Conservation (phyloP, 1,140 invertebrate genomes). For the Bombus haemorrhoidalis region DNA sequence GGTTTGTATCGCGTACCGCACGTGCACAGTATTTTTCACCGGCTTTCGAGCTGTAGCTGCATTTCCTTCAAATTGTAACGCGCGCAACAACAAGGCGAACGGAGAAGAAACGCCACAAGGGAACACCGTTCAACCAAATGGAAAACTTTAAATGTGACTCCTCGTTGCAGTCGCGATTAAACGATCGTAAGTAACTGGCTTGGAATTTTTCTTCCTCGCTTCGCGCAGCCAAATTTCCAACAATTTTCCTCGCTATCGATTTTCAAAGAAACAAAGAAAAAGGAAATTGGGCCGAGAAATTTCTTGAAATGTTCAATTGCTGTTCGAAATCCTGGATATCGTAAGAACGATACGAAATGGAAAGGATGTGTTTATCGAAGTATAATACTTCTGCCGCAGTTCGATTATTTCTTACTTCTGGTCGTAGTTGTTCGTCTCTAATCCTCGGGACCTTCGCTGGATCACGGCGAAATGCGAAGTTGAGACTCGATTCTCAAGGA, state of each 20-base stretch:
- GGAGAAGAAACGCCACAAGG: neutral
- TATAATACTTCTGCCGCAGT: neutral
- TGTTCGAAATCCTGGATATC: too few species aligned
- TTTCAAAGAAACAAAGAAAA: too few species aligned
- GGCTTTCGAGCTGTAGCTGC: neutral
- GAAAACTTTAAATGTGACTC: neutral
- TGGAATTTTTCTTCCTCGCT: neutral
- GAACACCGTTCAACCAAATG: neutral
- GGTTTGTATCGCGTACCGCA: neutral
- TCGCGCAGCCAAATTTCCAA: too few species aligned
- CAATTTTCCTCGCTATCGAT: neutral
- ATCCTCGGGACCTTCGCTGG: neutral
- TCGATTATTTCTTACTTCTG: neutral
- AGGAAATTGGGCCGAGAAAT: too few species aligned
- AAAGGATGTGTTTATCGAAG: too few species aligned
- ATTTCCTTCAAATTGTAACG: neutral
- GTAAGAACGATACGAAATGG: too few species aligned
- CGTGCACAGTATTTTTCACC: conserved; percentile 29
- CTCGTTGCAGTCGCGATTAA: neutral
- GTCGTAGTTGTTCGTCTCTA: neutral
- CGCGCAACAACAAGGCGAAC: neutral
- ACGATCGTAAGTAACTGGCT: neutral
- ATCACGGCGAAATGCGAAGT: conserved; percentile 3
- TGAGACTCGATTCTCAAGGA: neutral
- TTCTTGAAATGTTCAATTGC: too few species aligned